Evolutionary conservation across 2,888 invertebrate genomes (phyloP), one percentile per base, ranked within the genome.

Genomic region (Acleris sparsana): DNA sequence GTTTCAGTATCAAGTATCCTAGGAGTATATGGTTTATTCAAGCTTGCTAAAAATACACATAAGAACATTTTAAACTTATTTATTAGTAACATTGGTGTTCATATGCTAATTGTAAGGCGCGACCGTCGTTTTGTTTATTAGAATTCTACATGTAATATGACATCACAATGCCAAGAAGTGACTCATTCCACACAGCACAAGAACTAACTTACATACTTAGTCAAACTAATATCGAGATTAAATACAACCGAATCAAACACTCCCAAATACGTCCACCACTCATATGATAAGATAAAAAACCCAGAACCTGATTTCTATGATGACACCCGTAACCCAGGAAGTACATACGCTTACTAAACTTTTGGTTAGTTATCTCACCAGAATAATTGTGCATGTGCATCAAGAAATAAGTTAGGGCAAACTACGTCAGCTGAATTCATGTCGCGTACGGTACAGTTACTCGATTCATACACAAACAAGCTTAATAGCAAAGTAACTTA

Each of bases 401-500:
- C 57, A 68, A 64, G 62, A 71, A 70, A 67, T 65, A 72, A 75
- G 72, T 72, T 72, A 71, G 64, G 69, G 69, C 74, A 75, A 76
- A 71, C 77, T 80, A 84, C 80, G 85, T 84, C 82, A 83, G 76
- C 79, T 76, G 75, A 85, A 85, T 80, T 77, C 71, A 80, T 85
- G 85, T 86, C 82, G 81, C 82, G 66, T 57, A 81, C 79, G 77
- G 77, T 88, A 91, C 89, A 89, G 89, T 90, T 90, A 66, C 52
- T 66, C 55, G 56, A 90, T 79, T 83, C 87, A 86, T 87, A 87
- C 84, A 88, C 86, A 89, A 92, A 91, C 89, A 90, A 85, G 81
- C 83, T 72, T 76, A 71, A 68, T 69, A 75, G 76, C 75, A 75
- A 74, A 72, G 67, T 63, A 74, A 86, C 91, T 89, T 75, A 91